These are phyloP conservation scores for Drosophila emarginata DNA, from an alignment of 2,888 invertebrate species.

Conservation along the genomic window DNA sequence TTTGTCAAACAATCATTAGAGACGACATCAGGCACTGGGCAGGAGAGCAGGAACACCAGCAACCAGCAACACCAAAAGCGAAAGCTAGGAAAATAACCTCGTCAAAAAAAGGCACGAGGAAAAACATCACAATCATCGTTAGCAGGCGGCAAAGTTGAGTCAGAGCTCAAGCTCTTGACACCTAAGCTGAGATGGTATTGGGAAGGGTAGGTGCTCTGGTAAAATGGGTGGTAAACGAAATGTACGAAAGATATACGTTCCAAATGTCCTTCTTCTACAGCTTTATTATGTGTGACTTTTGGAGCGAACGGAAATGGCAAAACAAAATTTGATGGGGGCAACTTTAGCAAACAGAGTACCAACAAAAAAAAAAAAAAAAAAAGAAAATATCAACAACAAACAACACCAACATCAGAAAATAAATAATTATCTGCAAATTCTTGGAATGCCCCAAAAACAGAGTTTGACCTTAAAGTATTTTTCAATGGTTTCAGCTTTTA, in stretches of 20 bases:
- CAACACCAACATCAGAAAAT: background rate
- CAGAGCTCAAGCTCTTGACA: constrained; percentile 24
- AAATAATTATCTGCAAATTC: constrained; percentile 6
- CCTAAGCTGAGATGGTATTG: constrained; percentile 1
- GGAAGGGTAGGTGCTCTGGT: background rate
- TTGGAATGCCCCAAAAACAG: background rate
- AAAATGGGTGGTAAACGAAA: background rate
- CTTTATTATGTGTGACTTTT: constrained; percentile 34
- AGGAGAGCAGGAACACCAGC: background rate
- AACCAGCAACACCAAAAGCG: background rate
- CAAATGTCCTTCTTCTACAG: constrained; percentile 11
- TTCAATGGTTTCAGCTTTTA: background rate
- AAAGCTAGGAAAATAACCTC: constrained; percentile 16
- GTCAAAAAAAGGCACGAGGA: constrained; percentile 15
- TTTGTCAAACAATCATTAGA: constrained; percentile 75
- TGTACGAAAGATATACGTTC: constrained; percentile 6
- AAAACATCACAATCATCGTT: constrained; percentile 58
- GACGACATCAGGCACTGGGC: constrained; percentile 49
- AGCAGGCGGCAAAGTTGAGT: constrained; percentile 42
- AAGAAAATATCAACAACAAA: background rate
- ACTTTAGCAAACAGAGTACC: constrained; percentile 1
- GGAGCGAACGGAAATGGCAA: constrained; percentile 8
- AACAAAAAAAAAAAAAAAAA: background rate
- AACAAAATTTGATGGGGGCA: background rate
- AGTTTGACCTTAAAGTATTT: constrained; percentile 2